Percentiles rank a stretch among this genome's conserved stretches.
Evolutionary conservation across 1,140 invertebrate genomes (phyloP).

Genomic region (Luehdorfia chinensis): DNA sequence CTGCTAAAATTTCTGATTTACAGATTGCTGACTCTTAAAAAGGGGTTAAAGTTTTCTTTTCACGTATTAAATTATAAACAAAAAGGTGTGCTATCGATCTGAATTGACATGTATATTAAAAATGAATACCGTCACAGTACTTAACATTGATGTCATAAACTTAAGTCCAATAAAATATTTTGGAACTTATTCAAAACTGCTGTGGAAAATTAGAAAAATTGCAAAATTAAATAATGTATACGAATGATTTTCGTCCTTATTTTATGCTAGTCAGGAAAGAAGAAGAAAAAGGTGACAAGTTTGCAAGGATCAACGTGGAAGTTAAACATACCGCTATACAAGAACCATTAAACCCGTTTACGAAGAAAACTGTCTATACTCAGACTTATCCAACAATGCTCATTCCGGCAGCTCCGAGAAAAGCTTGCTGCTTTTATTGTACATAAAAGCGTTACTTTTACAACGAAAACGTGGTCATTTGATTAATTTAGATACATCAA

Average conservation of each 20-base stretch:
- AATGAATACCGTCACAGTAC: no score
- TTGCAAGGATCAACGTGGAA: slow-evolving; percentile 62
- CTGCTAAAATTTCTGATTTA: no score
- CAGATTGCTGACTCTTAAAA: no score
- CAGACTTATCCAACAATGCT: slow-evolving; percentile 60
- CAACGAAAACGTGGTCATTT: slow-evolving; percentile 1
- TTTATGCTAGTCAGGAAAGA: slow-evolving; percentile 57
- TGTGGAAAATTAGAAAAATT: slow-evolving; percentile 22
- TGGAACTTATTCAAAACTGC: no score
- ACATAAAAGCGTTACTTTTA: no score
- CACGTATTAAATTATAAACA: no score
- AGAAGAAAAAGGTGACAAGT: slow-evolving; percentile 65
- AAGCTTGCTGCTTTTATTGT: slow-evolving; percentile 56
- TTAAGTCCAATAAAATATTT: no score
- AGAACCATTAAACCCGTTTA: slow-evolving; percentile 55
- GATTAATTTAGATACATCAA: background rate
- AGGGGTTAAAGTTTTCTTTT: no score
- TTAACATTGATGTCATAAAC: no score
- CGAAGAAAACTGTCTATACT: slow-evolving; percentile 52
- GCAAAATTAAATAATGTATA: slow-evolving; percentile 45
- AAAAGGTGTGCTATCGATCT: no score
- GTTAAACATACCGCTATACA: slow-evolving; percentile 42
- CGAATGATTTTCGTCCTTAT: slow-evolving; percentile 61
- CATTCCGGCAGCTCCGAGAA: slow-evolving; percentile 57
- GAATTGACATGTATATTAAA: no score